Conservation (phyloP, 2,797 vertebrate species). For the Acestrorhynchus altus region DNA sequence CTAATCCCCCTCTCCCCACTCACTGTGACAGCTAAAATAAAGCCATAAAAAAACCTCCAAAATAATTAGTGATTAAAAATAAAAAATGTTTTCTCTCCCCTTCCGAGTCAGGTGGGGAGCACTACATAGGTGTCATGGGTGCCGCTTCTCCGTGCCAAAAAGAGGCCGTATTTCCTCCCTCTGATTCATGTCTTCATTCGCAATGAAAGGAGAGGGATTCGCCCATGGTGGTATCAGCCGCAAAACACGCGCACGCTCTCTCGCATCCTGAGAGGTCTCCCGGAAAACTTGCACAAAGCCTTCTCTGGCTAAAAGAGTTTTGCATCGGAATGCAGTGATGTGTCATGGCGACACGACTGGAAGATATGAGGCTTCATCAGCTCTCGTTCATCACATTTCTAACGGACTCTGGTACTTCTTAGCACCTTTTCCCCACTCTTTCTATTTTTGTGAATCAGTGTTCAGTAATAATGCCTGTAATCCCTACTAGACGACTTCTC, state of each 20-base stretch:
- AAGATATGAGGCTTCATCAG: conserved; percentile 53
- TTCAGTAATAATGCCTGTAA: conserved; percentile 65
- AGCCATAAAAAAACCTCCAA: conserved; percentile 79
- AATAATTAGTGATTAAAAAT: conserved; percentile 85
- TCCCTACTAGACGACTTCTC: conserved; percentile 68
- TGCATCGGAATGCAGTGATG: conserved; percentile 52
- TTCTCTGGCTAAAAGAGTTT: conserved; percentile 62
- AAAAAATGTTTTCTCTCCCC: conserved; percentile 65
- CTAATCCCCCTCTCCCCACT: conserved; percentile 76
- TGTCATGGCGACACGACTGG: conserved; percentile 57
- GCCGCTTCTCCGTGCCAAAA: conserved; percentile 55
- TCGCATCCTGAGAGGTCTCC: conserved; percentile 35
- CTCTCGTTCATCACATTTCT: conserved; percentile 68
- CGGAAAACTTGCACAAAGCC: conserved; percentile 59
- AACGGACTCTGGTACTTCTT: conserved; percentile 46
- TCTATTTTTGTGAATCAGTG: conserved; percentile 42
- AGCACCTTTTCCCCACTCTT: too few species aligned
- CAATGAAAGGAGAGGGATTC: conserved; percentile 57
- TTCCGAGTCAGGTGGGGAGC: conserved; percentile 60
- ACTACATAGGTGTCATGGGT: conserved; percentile 66
- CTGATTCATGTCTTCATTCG: conserved; percentile 59
- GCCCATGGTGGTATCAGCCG: conserved; percentile 60
- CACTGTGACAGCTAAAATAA: conserved; percentile 86
- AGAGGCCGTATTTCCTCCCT: conserved; percentile 49
- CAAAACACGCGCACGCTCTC: conserved; percentile 55